Conservation (phyloP, 2,888 invertebrate species). For the Lasioglossum figueresi region DNA sequence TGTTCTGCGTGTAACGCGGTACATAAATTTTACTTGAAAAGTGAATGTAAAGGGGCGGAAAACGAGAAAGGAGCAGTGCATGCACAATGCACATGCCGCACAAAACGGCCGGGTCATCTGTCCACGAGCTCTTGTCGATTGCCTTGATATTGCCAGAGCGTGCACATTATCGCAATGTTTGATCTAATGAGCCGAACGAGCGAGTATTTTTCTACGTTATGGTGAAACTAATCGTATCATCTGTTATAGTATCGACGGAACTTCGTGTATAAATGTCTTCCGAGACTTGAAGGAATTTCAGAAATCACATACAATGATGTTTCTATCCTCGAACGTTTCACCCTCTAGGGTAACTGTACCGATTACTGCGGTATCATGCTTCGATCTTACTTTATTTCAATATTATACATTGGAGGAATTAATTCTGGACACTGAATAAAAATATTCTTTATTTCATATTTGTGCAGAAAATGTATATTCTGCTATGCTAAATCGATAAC, state of each 20-base stretch:
- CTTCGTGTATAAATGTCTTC: background rate
- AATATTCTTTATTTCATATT: no score
- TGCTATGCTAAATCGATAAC: no score
- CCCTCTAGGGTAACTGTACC: background rate
- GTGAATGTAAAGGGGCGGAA: background rate
- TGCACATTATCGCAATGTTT: conserved; percentile 57
- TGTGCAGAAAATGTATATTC: no score
- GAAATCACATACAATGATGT: background rate
- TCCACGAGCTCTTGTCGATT: conserved; percentile 52
- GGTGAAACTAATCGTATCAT: conserved; percentile 8
- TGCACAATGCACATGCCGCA: conserved; percentile 27
- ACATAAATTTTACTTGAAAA: background rate
- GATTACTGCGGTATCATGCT: no score
- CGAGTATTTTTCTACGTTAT: conserved; percentile 39
- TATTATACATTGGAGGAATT: no score
- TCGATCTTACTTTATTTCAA: no score
- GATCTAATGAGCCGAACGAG: conserved; percentile 51
- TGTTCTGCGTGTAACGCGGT: background rate
- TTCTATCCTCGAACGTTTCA: background rate
- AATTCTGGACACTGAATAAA: no score
- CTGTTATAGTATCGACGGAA: background rate
- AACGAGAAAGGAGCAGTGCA: conserved; percentile 3
- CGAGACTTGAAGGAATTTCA: background rate
- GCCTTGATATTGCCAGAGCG: conserved; percentile 62
- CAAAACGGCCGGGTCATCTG: conserved; percentile 41